Evolutionary conservation across 2,888 invertebrate genomes (phyloP), one percentile per base, ranked within the genome.

Genomic region (Torymus auratus): DNA sequence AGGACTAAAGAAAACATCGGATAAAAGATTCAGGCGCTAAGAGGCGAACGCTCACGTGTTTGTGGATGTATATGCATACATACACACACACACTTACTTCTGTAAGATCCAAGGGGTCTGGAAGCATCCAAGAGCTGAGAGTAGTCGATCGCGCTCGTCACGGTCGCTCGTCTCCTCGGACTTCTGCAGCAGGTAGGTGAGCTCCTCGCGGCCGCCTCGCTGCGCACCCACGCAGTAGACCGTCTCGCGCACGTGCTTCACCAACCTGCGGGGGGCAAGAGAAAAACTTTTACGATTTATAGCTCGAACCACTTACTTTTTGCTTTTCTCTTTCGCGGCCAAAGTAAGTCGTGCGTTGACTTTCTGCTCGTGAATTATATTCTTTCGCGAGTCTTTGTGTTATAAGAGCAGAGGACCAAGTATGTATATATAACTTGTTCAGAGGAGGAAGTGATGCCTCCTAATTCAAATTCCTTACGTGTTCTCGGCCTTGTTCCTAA

Each of bases 121-220:
- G 75, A 89, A 89, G 70, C 89, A 89, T 11, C 88, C 87, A 52
- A 88, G 83, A n/a, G 89, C 86, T 4, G 87, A 86, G n/a, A 89
- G 78, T 50, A 89, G 74, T 53, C 85, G 85, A 72, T 86, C 84
- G 64, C 84, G 89, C 71, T 88, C 89, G 50, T 88, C 88, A 17
- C 84, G 79, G 61, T 87, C 86, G 50, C 80, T 83, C 10, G 83
- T 83, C 14, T 83, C 83, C 3, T 65, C 83, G 65, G 84, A 83
- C 81, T 85, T 87, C 62, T 85, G 82, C 62, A 84, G 83, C 68
- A 89, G 83, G 73, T 87, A 88, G 74, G 85, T 84, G 86, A 88
- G 87, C 50, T 87, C 88, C 4, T 86, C 86, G 72, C 86, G 84
- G 69, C 86, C 86, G 2, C 88, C 88, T 12, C 86, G 84, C 69